Base-by-base conservation (phyloP, 37 sponge, comb jelly and placozoan genomes). In the Halichondria panicea region DNA sequence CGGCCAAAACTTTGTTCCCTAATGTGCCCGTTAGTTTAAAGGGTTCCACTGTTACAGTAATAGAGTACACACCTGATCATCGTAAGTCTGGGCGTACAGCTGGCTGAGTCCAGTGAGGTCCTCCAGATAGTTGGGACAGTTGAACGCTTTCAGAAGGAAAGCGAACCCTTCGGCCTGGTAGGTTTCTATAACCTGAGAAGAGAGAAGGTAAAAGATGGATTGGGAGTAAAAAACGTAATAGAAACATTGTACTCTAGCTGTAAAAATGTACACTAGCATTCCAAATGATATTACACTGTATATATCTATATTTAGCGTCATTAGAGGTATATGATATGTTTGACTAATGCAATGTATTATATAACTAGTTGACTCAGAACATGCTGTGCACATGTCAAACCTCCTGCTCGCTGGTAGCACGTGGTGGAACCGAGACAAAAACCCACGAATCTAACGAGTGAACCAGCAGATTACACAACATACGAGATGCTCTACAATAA, bases 401-500 rank as follows among this genome's bases (percentile, higher is more conserved):
- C 80, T 57, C 36, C 70, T 55, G 58, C 93, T 85, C 4, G 90
- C 90, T 35, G 98, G 95, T 35, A 89, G 86, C 7, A 97, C 90
- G 53, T 89, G 78, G 21, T 84, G 80, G 75, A 92, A 97, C 27
- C 89, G 90, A 2, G 95, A 92, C 70, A 97, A 68, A 62, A 94
- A 97, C 25, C 98, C 98, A 34, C 98, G 85, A 30, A 97, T 97
- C 87, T 93, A n/a, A n/a, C n/a, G n/a, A n/a, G n/a, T n/a, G n/a
- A n/a, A n/a, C n/a, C n/a, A n/a, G n/a, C n/a, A n/a, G n/a, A n/a
- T n/a, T n/a, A n/a, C n/a, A n/a, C n/a, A n/a, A n/a, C n/a, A n/a
- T n/a, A n/a, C n/a, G n/a, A n/a, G n/a, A n/a, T n/a, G n/a, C n/a
- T n/a, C n/a, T n/a, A n/a, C n/a, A n/a, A n/a, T n/a, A n/a, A n/a